phyloP scores from a whole-genome alignment of 1,140 invertebrate genomes.

The Drosophila leontia region DNA sequence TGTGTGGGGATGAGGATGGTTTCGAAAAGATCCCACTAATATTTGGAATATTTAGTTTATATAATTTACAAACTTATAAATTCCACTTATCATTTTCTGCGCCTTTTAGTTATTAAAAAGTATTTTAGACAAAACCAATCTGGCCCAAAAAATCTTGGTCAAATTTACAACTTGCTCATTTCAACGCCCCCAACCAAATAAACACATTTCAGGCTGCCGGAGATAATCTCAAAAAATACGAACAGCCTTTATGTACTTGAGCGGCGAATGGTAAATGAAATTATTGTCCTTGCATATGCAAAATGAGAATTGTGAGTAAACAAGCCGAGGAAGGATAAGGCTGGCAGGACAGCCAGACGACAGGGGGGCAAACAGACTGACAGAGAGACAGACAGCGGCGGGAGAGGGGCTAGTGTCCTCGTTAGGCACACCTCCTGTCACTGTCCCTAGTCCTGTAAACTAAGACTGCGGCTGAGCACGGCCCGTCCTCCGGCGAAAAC shows the following conservation, averaged over 20 bases:
- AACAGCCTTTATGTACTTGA: slow-evolving; percentile 25
- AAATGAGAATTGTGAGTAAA: slow-evolving; percentile 52
- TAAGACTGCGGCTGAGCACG: slow-evolving; percentile 30
- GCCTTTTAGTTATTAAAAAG: not conserved
- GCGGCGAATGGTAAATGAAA: slow-evolving; percentile 41
- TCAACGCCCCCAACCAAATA: slow-evolving; percentile 9
- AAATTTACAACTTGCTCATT: not conserved
- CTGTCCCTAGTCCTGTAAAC: slow-evolving; percentile 39
- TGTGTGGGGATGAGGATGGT: not conserved
- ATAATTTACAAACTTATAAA: too few relatives aligned
- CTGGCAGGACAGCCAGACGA: slow-evolving; percentile 27
- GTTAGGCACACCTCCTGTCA: slow-evolving; percentile 67
- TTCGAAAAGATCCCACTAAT: not conserved
- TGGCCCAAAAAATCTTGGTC: not conserved
- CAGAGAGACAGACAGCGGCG: slow-evolving; percentile 1
- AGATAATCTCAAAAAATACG: slow-evolving; percentile 33
- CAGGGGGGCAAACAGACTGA: slow-evolving; percentile 22
- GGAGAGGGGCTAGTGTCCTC: slow-evolving; percentile 25
- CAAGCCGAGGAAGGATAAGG: slow-evolving; percentile 37
- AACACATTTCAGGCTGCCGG: slow-evolving; percentile 9
- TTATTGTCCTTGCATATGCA: slow-evolving; percentile 49
- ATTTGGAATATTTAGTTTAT: not conserved
- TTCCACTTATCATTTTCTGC: too few relatives aligned
- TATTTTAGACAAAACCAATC: not conserved
- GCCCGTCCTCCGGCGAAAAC: slow-evolving; percentile 24